Percentiles rank a stretch among this genome's conserved stretches.
phyloP scores from a whole-genome alignment of 2,888 invertebrate genomes.

The Drosophila nr. perissopoda region DNA sequence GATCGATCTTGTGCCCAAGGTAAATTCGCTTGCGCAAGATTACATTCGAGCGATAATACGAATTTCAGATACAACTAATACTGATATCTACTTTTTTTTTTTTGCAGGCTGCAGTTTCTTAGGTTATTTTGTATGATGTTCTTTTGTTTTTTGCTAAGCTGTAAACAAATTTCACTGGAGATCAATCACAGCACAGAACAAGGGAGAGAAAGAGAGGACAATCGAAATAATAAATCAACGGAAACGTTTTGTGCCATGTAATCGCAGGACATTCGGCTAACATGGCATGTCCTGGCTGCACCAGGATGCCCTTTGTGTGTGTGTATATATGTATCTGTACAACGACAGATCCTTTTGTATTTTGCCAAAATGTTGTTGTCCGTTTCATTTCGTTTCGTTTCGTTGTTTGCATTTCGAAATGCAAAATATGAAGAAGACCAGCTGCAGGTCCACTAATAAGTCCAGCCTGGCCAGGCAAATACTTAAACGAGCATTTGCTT shows the following conservation, averaged over 20 bases:
- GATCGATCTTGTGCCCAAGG: constrained; percentile 28
- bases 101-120: constrained; percentile 13
- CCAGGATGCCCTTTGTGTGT: constrained; percentile 46
- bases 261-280: constrained; percentile 46
- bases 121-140: constrained; percentile 9
- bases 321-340: constrained; percentile 24
- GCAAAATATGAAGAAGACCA: constrained; percentile 64
- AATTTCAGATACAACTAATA: constrained; percentile 10
- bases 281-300: constrained; percentile 46
- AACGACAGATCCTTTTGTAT: constrained; percentile 49
- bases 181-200: constrained; percentile 58
- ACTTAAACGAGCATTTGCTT: constrained; percentile 48
- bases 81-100: constrained; percentile 21
- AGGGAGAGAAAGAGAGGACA: neutral
- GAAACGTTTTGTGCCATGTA: constrained; percentile 56
- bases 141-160: constrained; percentile 51
- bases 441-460: constrained; percentile 42
- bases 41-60: constrained; percentile 14
- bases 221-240: constrained; percentile 56
- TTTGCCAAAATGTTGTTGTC: constrained; percentile 46
- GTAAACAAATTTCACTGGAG: constrained; percentile 65
- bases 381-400: constrained; percentile 30
- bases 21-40: constrained; percentile 58
- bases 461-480: constrained; percentile 22
- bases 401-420: constrained; percentile 72